Evolutionary conservation across 37 sponge, comb jelly and placozoan species (phyloP).

Genomic region (Geodia barretti): DNA sequence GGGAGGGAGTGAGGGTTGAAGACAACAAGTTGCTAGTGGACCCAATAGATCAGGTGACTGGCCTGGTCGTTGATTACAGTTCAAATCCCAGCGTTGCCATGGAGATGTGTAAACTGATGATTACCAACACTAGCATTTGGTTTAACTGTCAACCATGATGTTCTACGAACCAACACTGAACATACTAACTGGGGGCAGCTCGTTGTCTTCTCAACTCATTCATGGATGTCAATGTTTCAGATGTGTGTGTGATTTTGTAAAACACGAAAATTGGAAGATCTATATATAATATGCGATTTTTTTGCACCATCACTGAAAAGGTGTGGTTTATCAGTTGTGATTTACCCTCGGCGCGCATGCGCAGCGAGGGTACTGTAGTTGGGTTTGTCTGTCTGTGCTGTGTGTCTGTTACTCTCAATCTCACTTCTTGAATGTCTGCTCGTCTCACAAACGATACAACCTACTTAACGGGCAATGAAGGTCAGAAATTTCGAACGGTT

Average conservation of each 20-base stretch:
- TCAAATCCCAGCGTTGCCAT: neutral
- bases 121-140: neutral
- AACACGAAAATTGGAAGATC: neutral
- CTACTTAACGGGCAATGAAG: too few species aligned
- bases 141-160: neutral
- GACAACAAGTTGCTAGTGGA: neutral
- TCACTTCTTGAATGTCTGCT: too few species aligned
- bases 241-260: too few species aligned
- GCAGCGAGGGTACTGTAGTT: too few species aligned
- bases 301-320: too few species aligned
- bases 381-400: too few species aligned
- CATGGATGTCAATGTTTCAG: neutral
- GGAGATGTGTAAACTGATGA: neutral
- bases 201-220: neutral
- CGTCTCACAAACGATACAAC: too few species aligned
- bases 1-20: neutral
- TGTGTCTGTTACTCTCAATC: too few species aligned
- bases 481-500: too few species aligned
- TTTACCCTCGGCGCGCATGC: too few species aligned
- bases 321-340: too few species aligned
- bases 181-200: neutral
- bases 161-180: neutral
- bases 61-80: neutral
- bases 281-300: neutral
- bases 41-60: neutral